Percentiles rank a stretch among this genome's conserved stretches.
Evolutionary conservation across 2,888 invertebrate species (phyloP).

Genomic region (Aplocera efformata): DNA sequence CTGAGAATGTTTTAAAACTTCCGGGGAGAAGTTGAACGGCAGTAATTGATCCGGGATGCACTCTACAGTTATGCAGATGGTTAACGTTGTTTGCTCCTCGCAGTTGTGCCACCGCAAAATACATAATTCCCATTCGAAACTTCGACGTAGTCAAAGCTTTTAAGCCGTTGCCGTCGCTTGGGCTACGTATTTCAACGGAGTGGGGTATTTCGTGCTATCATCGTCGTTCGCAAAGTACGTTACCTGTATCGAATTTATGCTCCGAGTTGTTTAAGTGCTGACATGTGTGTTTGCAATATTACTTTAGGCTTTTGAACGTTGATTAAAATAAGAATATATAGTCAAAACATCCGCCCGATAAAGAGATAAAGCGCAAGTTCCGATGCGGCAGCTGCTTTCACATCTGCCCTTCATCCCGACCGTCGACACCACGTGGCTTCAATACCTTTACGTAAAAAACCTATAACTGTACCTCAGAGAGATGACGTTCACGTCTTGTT

Average conservation of each 20-base stretch:
- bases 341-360: conserved; percentile 48
- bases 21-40: conserved; percentile 34
- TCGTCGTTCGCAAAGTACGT: conserved; percentile 4
- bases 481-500: conserved; percentile 50
- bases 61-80: conserved; percentile 39
- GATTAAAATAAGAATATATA: conserved; percentile 19
- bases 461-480: conserved; percentile 54
- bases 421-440: conserved; percentile 47
- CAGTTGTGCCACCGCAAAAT: conserved; percentile 24
- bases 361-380: conserved; percentile 56
- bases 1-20: conserved; percentile 54
- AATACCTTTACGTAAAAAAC: conserved; percentile 51
- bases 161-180: conserved; percentile 13
- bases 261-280: neutral
- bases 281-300: neutral
- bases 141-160: conserved; percentile 24
- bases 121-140: conserved; percentile 24
- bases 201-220: conserved; percentile 8
- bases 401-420: conserved; percentile 63
- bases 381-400: conserved; percentile 57
- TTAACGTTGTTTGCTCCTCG: conserved; percentile 42
- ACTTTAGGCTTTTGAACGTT: conserved; percentile 14
- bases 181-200: conserved; percentile 3
- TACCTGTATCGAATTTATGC: conserved; percentile 6
- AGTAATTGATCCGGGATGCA: conserved; percentile 54